Percentiles rank a stretch among this genome's conserved stretches.
Evolutionary conservation across 1,140 invertebrate species (phyloP).

Genomic region (Adoxophyes honmai): DNA sequence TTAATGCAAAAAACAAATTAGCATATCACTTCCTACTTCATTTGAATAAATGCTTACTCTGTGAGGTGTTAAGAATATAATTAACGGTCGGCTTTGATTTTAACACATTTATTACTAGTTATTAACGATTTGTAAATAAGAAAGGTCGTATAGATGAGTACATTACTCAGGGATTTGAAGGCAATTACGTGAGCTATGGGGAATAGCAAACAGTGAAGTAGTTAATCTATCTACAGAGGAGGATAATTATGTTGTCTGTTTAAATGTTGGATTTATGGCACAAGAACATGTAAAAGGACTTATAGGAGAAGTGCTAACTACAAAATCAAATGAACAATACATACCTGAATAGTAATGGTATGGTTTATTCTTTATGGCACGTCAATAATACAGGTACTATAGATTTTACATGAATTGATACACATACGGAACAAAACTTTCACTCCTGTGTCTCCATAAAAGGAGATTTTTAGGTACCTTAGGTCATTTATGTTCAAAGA

Average conservation of each 20-base stretch:
- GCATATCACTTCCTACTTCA: constrained; percentile 17
- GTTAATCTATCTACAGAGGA: not conserved
- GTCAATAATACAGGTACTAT: too few species aligned
- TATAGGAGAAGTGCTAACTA: too few species aligned
- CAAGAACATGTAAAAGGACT: not conserved
- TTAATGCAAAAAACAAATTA: constrained; percentile 19
- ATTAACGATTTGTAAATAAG: constrained; percentile 3
- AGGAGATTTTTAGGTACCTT: too few species aligned
- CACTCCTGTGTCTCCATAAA: too few species aligned
- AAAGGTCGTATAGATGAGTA: too few species aligned
- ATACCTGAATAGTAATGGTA: too few species aligned
- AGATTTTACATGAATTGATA: too few species aligned
- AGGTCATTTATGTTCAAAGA: too few species aligned
- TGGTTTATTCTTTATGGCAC: too few species aligned
- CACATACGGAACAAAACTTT: too few species aligned
- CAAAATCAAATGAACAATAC: too few species aligned
- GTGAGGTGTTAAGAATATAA: constrained; percentile 9
- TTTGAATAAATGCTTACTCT: constrained; percentile 6
- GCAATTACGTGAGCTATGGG: constrained; percentile 1
- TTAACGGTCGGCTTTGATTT: constrained; percentile 1
- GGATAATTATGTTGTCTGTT: constrained; percentile 14
- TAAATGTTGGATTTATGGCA: not conserved
- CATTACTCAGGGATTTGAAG: not conserved
- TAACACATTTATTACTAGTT: constrained; percentile 9
- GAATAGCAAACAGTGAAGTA: constrained; percentile 11